Percentiles rank a stretch among this genome's conserved stretches.
These are phyloP conservation scores for Tiphia femorata DNA, from an alignment of 2,888 invertebrate genomes.

Conservation along the genomic window DNA sequence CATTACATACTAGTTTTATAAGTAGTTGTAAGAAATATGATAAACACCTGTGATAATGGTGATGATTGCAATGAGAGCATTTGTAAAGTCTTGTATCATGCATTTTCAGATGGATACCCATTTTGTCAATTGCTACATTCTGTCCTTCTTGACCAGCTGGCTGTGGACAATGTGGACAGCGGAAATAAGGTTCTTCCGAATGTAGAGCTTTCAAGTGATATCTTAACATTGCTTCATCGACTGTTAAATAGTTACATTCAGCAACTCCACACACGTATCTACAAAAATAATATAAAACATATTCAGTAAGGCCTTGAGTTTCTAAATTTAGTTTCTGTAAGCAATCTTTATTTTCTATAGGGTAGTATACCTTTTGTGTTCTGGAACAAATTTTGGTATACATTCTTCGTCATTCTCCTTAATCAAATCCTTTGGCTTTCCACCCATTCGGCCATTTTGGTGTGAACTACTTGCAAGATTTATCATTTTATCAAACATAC, in stretches of 20 bases:
- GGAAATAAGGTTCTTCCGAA: conserved; percentile 72
- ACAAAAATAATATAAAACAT: conserved; percentile 27
- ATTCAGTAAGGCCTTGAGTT: background rate
- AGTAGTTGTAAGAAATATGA: too few species aligned
- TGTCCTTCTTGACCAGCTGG: conserved; percentile 69
- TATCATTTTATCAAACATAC: conserved; percentile 88
- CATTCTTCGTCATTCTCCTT: conserved; percentile 44
- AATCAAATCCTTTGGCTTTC: conserved; percentile 45
- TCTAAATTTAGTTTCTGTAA: background rate
- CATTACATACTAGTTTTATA: background rate
- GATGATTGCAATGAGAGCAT: conserved; percentile 78
- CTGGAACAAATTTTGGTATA: conserved; percentile 64
- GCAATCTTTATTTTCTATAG: background rate
- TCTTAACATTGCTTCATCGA: conserved; percentile 79
- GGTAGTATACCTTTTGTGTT: conserved; percentile 63
- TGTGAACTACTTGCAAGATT: conserved; percentile 83
- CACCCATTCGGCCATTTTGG: conserved; percentile 67
- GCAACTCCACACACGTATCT: conserved; percentile 81
- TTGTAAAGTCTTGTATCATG: conserved; percentile 82
- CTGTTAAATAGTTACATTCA: conserved; percentile 79
- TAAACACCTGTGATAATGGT: conserved; percentile 73
- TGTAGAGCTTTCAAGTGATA: conserved; percentile 82
- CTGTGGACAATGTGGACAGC: conserved; percentile 81
- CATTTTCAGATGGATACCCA: conserved; percentile 80
- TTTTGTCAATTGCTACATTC: conserved; percentile 73